These are phyloP conservation scores for Orussus abietinus DNA, from an alignment of 1,140 invertebrate genomes.

Conservation along the genomic window DNA sequence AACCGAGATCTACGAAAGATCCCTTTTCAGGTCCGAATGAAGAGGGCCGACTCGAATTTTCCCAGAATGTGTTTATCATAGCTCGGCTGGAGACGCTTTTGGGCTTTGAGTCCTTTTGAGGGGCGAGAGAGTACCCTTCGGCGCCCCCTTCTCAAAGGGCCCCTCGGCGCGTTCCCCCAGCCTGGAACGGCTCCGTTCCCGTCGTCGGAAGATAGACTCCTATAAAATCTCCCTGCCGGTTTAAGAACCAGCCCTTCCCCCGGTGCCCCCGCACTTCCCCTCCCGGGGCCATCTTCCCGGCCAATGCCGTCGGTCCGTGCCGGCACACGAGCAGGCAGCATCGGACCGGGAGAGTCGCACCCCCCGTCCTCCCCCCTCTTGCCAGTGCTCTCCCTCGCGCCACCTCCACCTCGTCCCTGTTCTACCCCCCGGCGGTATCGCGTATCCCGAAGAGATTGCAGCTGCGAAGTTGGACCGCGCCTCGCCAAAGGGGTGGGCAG, in stretches of 20 bases:
- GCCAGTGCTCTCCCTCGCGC: constrained; percentile 5
- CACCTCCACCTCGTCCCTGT: constrained; percentile 6
- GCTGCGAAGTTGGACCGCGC: constrained; percentile 18
- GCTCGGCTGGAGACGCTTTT: no score
- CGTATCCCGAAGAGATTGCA: constrained; percentile 30
- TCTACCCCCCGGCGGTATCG: constrained; percentile 23
- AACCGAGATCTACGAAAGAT: no score
- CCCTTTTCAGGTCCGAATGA: no score
- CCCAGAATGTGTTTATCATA: no score
- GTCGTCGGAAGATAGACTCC: constrained; percentile 44
- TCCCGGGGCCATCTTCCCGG: no score
- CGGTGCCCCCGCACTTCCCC: not conserved
- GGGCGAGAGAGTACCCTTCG: no score
- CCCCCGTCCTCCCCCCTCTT: constrained; percentile 19
- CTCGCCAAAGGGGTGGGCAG: no score
- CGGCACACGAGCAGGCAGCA: not conserved
- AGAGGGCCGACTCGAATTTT: no score
- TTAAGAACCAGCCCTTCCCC: no score
- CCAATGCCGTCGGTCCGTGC: no score
- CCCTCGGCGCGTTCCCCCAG: constrained; percentile 5
- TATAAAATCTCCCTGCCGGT: constrained; percentile 45
- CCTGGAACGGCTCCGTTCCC: constrained; percentile 36
- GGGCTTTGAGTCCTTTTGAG: no score
- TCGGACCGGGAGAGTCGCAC: constrained; percentile 1
- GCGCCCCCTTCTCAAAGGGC: not conserved